A percentile compares a stretch with the other conserved stretches of the same genome.
Conservation (phyloP, 2,113 vertebrate genomes). For the Cariama cristata region DNA sequence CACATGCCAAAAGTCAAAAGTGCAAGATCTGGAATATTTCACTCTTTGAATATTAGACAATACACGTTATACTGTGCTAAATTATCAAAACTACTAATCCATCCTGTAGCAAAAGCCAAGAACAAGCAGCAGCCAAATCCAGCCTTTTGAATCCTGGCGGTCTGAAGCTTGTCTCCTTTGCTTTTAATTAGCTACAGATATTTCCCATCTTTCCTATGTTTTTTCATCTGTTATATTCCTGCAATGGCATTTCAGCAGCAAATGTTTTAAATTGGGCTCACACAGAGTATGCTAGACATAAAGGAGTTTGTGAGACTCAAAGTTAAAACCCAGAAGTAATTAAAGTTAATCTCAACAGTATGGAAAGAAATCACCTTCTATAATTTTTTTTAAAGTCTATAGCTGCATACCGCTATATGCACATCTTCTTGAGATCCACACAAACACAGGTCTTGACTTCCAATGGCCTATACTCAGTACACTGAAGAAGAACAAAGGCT, state of each 20-base stretch:
- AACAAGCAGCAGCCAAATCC: neutral
- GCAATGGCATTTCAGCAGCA: neutral
- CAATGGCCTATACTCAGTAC: neutral
- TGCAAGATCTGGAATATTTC: conserved; percentile 31
- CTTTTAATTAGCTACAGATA: conserved; percentile 2
- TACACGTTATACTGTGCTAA: neutral
- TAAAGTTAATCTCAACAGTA: neutral
- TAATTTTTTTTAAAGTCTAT: neutral
- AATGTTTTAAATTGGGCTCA: neutral
- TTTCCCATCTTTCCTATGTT: neutral
- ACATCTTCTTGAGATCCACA: neutral
- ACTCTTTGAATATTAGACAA: conserved; percentile 1
- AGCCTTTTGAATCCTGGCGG: neutral
- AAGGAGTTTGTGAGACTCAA: neutral
- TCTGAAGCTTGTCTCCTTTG: neutral
- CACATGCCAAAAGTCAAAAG: conserved; percentile 17
- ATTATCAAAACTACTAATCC: conserved; percentile 30
- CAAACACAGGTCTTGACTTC: neutral
- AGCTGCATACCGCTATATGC: neutral
- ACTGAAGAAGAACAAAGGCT: neutral
- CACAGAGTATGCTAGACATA: neutral
- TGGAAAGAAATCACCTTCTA: neutral
- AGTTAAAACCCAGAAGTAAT: neutral
- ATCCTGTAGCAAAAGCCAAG: conserved; percentile 2
- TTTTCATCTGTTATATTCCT: neutral